Evolutionary conservation across 2,888 invertebrate species (phyloP).

Genomic region (Trichacis sp.): DNA sequence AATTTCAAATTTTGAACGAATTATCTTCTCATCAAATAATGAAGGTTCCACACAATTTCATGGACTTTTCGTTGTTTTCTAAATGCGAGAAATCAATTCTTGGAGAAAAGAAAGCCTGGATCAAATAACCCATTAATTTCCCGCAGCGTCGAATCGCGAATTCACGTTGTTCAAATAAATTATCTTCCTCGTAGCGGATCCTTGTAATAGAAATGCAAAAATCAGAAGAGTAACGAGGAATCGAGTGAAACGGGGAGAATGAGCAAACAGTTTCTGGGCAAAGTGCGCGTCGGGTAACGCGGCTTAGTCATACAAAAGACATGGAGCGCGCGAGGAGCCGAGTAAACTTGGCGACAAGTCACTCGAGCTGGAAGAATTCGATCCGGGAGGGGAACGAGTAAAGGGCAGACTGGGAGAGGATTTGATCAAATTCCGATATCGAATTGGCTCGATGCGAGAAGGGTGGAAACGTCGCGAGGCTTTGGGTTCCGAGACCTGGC

Average conservation of each 20-base stretch:
- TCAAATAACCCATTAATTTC: too few species aligned
- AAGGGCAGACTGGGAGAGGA: conserved; percentile 51
- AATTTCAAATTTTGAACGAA: too few species aligned
- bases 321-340: conserved; percentile 32
- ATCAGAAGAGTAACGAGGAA: background rate
- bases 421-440: conserved; percentile 62
- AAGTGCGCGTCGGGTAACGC: conserved; percentile 13
- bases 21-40: too few species aligned
- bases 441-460: conserved; percentile 42
- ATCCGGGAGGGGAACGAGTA: conserved; percentile 50
- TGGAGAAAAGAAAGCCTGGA: too few species aligned
- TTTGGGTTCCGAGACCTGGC: conserved; percentile 4
- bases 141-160: too few species aligned
- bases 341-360: conserved; percentile 66
- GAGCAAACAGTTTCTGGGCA: background rate
- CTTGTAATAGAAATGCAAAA: too few species aligned
- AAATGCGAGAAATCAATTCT: too few species aligned
- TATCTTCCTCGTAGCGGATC: too few species aligned
- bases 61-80: too few species aligned
- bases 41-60: too few species aligned
- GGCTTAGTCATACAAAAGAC: conserved; percentile 5
- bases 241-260: background rate
- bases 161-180: too few species aligned
- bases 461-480: conserved; percentile 12
- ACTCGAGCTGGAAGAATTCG: conserved; percentile 68